A percentile compares a stretch with the other conserved stretches of the same genome.
Evolutionary conservation across 1,140 invertebrate genomes (phyloP).

Genomic region (Aphidius gifuensis): DNA sequence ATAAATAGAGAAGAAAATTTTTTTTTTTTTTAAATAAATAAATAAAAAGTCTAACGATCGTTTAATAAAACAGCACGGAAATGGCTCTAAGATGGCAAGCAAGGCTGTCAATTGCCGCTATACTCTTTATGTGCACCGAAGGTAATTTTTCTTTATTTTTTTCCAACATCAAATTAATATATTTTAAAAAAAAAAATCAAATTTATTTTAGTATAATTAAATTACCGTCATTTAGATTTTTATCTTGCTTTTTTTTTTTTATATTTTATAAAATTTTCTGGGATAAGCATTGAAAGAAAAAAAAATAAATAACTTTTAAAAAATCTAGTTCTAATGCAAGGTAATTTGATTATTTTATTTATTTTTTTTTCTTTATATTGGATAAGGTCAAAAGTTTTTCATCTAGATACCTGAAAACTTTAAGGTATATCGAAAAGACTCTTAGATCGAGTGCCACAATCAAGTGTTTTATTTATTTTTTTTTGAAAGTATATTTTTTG

Average conservation of each 20-base stretch:
- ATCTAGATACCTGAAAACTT: too few species aligned
- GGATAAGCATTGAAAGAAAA: not conserved
- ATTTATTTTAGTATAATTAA: not conserved
- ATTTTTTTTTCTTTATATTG: too few species aligned
- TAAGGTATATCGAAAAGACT: too few species aligned
- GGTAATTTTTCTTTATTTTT: constrained; percentile 37
- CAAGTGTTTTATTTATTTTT: too few species aligned
- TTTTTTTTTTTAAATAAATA: too few species aligned
- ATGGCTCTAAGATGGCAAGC: constrained; percentile 56
- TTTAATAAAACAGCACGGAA: constrained; percentile 42
- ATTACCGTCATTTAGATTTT: not conserved
- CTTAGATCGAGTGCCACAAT: too few species aligned
- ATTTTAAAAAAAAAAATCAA: not conserved
- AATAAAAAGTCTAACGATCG: constrained; percentile 21
- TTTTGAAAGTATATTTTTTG: too few species aligned
- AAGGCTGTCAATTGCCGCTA: constrained; percentile 52
- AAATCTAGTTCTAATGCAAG: too few species aligned
- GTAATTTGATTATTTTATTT: too few species aligned
- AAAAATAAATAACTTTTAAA: not conserved
- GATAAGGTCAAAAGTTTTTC: too few species aligned
- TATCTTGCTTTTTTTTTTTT: not conserved
- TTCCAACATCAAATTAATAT: not conserved
- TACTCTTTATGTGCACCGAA: constrained; percentile 54
- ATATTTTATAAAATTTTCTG: not conserved
- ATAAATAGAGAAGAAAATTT: not conserved